phyloP scores from a whole-genome alignment of 2,113 vertebrate species.

The Carassius carassius region DNA sequence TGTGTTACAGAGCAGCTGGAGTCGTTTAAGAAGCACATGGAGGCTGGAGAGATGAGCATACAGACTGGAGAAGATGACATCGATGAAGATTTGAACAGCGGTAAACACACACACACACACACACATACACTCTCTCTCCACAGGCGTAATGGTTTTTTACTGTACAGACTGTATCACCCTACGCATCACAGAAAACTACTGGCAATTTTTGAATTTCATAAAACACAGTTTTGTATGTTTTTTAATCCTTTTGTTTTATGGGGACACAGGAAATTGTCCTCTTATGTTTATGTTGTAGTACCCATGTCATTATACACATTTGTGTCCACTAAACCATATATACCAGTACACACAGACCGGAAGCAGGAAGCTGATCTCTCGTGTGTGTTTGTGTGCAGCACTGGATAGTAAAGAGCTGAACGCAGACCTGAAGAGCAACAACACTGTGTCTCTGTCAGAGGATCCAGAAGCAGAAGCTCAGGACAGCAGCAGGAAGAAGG shows the following conservation, averaged over 20 bases:
- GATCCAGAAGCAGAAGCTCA: slow-evolving; percentile 84
- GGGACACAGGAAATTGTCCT: too few relatives aligned
- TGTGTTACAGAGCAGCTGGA: slow-evolving; percentile 89
- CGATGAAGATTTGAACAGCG: slow-evolving; percentile 90
- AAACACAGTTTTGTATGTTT: too few relatives aligned
- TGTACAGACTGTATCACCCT: too few relatives aligned
- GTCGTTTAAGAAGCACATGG: slow-evolving; percentile 96
- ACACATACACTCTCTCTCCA: background rate
- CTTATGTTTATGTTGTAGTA: too few relatives aligned
- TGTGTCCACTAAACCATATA: too few relatives aligned
- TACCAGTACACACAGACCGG: too few relatives aligned
- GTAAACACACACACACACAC: slow-evolving; percentile 63
- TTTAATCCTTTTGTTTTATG: too few relatives aligned
- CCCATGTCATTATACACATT: too few relatives aligned
- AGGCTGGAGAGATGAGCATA: slow-evolving; percentile 90
- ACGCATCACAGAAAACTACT: too few relatives aligned
- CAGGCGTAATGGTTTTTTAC: too few relatives aligned
- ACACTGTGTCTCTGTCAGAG: slow-evolving; percentile 80
- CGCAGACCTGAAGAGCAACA: slow-evolving; percentile 87
- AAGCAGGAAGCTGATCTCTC: too few relatives aligned
- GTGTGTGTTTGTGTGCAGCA: slow-evolving; percentile 44
- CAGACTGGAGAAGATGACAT: slow-evolving; percentile 94
- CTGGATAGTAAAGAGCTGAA: slow-evolving; percentile 89
- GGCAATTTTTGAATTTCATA: too few relatives aligned
- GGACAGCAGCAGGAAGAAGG: slow-evolving; percentile 88